Evolutionary conservation across 53 echinoderm and acorn worm species (phyloP).

Genomic region (Apostichopus leukothele): DNA sequence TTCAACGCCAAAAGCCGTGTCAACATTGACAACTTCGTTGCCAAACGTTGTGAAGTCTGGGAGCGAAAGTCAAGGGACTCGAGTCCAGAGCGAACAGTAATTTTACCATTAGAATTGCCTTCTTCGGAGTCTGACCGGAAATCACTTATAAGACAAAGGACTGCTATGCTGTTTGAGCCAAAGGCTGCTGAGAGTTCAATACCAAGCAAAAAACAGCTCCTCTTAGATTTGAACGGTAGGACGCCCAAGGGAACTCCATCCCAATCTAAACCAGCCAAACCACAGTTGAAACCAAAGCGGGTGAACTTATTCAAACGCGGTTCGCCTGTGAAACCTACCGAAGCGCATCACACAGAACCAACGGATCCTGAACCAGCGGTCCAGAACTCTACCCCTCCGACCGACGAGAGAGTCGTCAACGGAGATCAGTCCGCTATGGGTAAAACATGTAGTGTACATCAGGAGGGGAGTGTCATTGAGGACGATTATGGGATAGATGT

Average conservation of each 20-base stretch:
- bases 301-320: conserved; percentile 42
- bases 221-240: conserved; percentile 38
- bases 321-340: conserved; percentile 24
- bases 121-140: conserved; percentile 50
- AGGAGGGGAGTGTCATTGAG: conserved; percentile 44
- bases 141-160: conserved; percentile 69
- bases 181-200: conserved; percentile 12
- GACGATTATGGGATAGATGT: conserved; percentile 43
- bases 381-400: background rate
- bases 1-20: conserved; percentile 51
- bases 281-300: conserved; percentile 44
- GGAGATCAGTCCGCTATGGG: conserved; percentile 10
- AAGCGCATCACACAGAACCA: background rate
- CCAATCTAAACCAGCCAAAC: conserved; percentile 4
- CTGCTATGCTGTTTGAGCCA: conserved; percentile 65
- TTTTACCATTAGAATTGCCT: conserved; percentile 42
- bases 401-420: background rate
- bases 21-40: conserved; percentile 63
- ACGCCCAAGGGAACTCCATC: conserved; percentile 6
- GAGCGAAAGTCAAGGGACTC: conserved; percentile 59
- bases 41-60: conserved; percentile 66
- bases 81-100: conserved; percentile 2
- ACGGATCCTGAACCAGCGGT: background rate
- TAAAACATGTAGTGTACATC: conserved; percentile 38
- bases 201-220: conserved; percentile 36